phyloP scores from a whole-genome alignment of 2,113 vertebrate species.

The Orycteropus afer region DNA sequence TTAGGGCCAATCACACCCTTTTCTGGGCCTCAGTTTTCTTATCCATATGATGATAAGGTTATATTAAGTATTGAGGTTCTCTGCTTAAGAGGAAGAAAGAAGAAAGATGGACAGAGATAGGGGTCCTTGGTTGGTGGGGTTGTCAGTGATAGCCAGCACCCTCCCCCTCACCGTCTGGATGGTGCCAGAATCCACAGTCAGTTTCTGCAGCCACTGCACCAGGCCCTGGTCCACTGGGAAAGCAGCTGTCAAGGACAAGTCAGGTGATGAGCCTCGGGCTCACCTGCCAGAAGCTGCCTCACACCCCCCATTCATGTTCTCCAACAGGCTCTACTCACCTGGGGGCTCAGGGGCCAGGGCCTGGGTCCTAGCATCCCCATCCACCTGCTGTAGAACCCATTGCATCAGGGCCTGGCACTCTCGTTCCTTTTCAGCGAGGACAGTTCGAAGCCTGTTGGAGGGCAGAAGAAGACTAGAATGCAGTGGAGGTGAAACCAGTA shows the following conservation, averaged over 20 bases:
- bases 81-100: not conserved
- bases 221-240: constrained; percentile 69
- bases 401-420: constrained; percentile 89
- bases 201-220: constrained; percentile 79
- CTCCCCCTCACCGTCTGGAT: constrained; percentile 71
- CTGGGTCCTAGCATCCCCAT: not conserved
- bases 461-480: not conserved
- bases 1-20: not conserved
- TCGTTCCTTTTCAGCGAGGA: constrained; percentile 89
- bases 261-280: not conserved
- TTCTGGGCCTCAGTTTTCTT: not conserved
- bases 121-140: not conserved
- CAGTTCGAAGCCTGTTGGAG: constrained; percentile 87
- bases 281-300: not conserved
- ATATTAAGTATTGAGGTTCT: not conserved
- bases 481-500: not conserved
- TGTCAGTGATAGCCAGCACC: not conserved
- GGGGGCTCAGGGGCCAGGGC: not conserved
- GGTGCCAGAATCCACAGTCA: constrained; percentile 73
- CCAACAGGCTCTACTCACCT: not conserved
- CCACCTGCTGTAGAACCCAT: constrained; percentile 74
- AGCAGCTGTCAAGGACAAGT: not conserved
- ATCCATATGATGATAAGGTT: not conserved
- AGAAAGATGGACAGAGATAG: not conserved
- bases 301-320: not conserved